A percentile compares a stretch with the other conserved stretches of the same genome.
Evolutionary conservation across 2,113 vertebrate species (phyloP).

Genomic region (Rhinopomastus cyanomelas): DNA sequence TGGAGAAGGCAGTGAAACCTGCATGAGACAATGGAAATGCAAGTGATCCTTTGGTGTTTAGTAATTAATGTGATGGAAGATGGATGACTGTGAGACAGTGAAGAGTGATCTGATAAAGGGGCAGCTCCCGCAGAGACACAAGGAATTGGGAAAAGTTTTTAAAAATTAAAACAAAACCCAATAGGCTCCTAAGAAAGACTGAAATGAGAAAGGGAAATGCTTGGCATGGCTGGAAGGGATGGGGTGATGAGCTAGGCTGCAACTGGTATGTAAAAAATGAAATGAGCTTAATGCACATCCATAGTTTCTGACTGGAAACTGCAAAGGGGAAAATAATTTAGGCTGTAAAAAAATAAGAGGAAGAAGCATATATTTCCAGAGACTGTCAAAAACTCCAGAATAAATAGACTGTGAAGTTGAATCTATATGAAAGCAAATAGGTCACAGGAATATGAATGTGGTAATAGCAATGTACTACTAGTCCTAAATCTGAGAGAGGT

Average conservation of each 20-base stretch:
- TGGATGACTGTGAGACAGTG: background rate
- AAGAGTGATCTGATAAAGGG: background rate
- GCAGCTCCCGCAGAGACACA: background rate
- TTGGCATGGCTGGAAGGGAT: background rate
- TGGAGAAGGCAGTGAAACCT: background rate
- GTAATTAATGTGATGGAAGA: background rate
- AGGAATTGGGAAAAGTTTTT: background rate
- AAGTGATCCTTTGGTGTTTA: background rate
- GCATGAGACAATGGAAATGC: background rate
- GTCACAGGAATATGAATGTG: slow-evolving; percentile 34
- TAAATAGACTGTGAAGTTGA: slow-evolving; percentile 34
- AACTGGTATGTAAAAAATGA: background rate
- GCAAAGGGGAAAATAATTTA: background rate
- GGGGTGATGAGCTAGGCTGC: background rate
- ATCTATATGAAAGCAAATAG: slow-evolving; percentile 41
- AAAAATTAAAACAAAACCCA: background rate
- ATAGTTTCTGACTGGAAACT: background rate
- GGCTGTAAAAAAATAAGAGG: slow-evolving; percentile 1
- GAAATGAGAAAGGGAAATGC: background rate
- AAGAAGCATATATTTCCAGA: slow-evolving; percentile 14
- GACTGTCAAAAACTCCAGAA: slow-evolving; percentile 35
- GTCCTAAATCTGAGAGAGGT: slow-evolving; percentile 2
- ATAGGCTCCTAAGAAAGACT: background rate
- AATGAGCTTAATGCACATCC: background rate
- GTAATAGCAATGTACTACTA: background rate